These are phyloP conservation scores for Iguana delicatissima DNA, from an alignment of 2,797 vertebrate genomes.

Conservation along the genomic window DNA sequence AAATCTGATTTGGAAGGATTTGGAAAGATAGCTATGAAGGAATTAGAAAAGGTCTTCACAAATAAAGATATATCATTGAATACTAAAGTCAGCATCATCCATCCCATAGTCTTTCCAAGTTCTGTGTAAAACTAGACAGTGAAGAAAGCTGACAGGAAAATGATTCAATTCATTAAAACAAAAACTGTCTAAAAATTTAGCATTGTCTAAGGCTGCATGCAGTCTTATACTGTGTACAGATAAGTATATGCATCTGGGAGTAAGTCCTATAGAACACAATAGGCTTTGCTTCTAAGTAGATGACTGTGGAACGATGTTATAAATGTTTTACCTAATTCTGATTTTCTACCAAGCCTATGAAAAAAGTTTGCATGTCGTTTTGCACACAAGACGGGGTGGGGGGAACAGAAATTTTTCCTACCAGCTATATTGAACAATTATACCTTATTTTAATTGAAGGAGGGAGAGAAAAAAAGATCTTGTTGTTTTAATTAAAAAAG, in stretches of 20 bases:
- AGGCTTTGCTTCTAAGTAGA: background rate
- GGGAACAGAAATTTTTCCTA: background rate
- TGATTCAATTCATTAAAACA: no score
- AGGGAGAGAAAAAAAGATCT: slow-evolving; percentile 44
- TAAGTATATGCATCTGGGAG: background rate
- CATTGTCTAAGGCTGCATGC: background rate
- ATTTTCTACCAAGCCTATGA: background rate
- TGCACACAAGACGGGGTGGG: background rate
- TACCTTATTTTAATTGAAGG: slow-evolving; percentile 32
- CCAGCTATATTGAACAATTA: slow-evolving; percentile 31
- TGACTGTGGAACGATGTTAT: background rate
- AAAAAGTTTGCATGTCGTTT: background rate
- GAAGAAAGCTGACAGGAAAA: no score
- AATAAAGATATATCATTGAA: no score
- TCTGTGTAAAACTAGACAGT: no score
- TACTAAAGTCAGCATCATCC: no score
- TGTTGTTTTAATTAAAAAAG: slow-evolving; percentile 66
- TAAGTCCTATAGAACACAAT: background rate
- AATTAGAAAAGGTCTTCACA: no score
- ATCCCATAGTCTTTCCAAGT: no score
- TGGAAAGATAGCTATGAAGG: no score
- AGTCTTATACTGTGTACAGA: no score
- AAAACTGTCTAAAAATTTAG: no score
- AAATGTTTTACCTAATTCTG: background rate
- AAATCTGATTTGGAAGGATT: no score